A percentile compares a stretch with the other conserved stretches of the same genome.
Conservation (phyloP, 2,797 vertebrate genomes). For the Lutjanus argentimaculatus region DNA sequence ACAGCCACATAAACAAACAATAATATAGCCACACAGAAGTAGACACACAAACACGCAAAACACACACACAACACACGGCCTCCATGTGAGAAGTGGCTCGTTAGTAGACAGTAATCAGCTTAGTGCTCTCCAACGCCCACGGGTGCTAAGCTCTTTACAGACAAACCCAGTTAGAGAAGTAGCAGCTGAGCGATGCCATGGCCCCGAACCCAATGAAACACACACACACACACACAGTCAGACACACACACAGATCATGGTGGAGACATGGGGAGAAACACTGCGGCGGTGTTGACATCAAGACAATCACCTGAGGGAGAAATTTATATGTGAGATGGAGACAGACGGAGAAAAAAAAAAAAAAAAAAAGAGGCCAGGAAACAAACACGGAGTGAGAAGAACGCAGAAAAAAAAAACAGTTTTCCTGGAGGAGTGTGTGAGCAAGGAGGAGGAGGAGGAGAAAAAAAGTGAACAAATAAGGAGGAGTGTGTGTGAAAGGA, state of each 20-base stretch:
- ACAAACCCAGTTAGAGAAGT: conserved; percentile 77
- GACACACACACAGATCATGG: conserved; percentile 43
- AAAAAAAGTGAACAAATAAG: conserved; percentile 63
- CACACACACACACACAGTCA: conserved; percentile 40
- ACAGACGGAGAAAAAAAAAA: not conserved
- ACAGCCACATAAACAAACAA: conserved; percentile 50
- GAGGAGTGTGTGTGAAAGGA: conserved; percentile 68
- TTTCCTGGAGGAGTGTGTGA: conserved; percentile 60
- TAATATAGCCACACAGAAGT: conserved; percentile 21
- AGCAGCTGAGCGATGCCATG: conserved; percentile 54
- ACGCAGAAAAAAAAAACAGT: conserved; percentile 31
- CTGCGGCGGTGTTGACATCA: conserved; percentile 45
- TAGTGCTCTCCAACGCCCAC: conserved; percentile 75
- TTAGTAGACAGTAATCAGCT: conserved; percentile 85
- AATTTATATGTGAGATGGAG: conserved; percentile 30
- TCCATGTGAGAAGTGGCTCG: conserved; percentile 76
- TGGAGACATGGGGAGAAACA: conserved; percentile 43
- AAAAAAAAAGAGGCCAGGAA: conserved; percentile 8
- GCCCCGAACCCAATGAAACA: conserved; percentile 31
- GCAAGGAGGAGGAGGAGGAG: conserved; percentile 51
- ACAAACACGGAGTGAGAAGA: conserved; percentile 31
- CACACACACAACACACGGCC: conserved; percentile 6
- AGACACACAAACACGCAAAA: not conserved
- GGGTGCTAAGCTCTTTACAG: conserved; percentile 82
- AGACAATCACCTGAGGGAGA: conserved; percentile 48